Evolutionary conservation across 2,888 invertebrate genomes (phyloP), one percentile per base, ranked within the genome.

Genomic region (Sympetrum striolatum): DNA sequence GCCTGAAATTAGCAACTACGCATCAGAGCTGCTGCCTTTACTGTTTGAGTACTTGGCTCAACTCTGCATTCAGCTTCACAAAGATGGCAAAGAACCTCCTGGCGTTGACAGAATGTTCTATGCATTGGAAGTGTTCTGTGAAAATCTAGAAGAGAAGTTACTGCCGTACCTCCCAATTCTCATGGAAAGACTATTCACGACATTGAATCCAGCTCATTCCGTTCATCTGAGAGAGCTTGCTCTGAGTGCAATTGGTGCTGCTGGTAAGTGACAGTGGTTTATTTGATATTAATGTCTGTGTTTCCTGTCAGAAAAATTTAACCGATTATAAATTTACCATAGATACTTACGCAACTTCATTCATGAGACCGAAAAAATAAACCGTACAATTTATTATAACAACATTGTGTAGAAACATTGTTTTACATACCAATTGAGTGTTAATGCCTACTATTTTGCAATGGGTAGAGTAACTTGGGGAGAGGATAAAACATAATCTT

Each of bases 41-140:
- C 94, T 97, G 8, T 96, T 97, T 92, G 95, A 96, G 91, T 96
- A 96, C 92, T 93, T 97, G 4, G 94, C 95, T n/a, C 95, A 96
- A 92, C 93, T 96, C 81, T 95, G 95, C 92, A 92, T 93, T 22
- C 95, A 96, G 92, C 94, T 96, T 91, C 94, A 94, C 92, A 94
- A 95, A 92, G 95, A 95, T 14, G 95, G 95, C 80, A 95, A 94
- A 90, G 95, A 96, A 92, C 96, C 96, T 0, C 95, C 95, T 25
- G 96, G 96, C 90, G 94, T 96, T 2, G 96, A 96, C 92, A 95
- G 96, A 90, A 96, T 97, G 94, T 97, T 97, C 93, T 97, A 97
- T 93, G 97, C 97, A 0, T 93, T 97, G 91, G 97, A 97, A 93
- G 96, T 96, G 91, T 97, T 97, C 93, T 97, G 96, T 92, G 97